Conservation (phyloP, 2,797 vertebrate genomes). For the Monodelphis domestica region DNA sequence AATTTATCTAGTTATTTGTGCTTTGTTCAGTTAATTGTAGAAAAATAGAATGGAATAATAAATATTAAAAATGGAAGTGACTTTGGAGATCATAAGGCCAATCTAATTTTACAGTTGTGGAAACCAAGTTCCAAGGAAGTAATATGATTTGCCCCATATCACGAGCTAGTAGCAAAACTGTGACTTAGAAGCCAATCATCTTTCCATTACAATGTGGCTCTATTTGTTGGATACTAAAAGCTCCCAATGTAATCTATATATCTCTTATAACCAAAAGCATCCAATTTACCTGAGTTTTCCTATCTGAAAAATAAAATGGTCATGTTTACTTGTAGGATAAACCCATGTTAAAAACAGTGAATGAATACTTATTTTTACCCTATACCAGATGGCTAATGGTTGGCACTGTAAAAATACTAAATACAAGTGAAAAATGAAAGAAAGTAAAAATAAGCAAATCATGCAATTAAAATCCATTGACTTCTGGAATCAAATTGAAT, state of each 20-base stretch:
- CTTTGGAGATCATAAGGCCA: neutral
- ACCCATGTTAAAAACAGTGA: slow-evolving; percentile 3
- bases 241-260: neutral
- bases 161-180: neutral
- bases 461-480: slow-evolving; percentile 49
- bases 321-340: slow-evolving; percentile 9
- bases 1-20: neutral
- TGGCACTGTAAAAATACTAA: slow-evolving; percentile 1
- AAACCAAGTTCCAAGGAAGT: neutral
- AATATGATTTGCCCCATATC: neutral
- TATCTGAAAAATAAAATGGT: slow-evolving; percentile 48
- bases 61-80: neutral
- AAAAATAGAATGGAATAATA: neutral
- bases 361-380: neutral
- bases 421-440: slow-evolving; percentile 57
- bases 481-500: slow-evolving; percentile 52
- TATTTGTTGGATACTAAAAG: neutral
- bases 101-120: slow-evolving; percentile 44
- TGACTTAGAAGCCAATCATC: neutral
- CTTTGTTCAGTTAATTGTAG: slow-evolving; percentile 26
- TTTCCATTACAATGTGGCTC: neutral
- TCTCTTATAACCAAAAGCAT: slow-evolving; percentile 7
- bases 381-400: neutral
- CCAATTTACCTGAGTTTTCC: neutral
- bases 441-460: slow-evolving; percentile 26